These are phyloP conservation scores for Gymnocephalus cernua DNA, from an alignment of 2,113 vertebrate genomes.

Conservation along the genomic window DNA sequence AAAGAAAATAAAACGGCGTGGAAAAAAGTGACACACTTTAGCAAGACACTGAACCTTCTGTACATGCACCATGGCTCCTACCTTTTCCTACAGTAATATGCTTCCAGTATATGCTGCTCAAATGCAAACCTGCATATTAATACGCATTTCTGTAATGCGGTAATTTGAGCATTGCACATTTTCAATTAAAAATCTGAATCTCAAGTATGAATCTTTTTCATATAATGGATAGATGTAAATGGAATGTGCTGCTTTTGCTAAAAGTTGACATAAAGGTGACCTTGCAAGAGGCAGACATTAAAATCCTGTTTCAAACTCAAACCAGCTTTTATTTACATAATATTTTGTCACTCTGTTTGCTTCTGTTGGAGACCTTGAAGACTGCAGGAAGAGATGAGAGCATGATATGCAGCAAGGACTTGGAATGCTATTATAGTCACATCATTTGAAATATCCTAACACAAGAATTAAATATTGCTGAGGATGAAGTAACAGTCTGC, in stretches of 20 bases:
- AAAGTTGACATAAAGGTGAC: background rate
- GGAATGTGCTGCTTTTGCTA: background rate
- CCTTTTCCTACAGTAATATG: background rate
- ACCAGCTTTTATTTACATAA: background rate
- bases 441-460: slow-evolving; percentile 24
- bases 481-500: slow-evolving; percentile 27
- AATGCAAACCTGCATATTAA: background rate
- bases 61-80: background rate
- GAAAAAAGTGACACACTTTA: background rate
- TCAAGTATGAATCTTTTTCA: background rate
- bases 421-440: background rate
- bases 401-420: slow-evolving; percentile 2
- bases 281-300: background rate
- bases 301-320: background rate
- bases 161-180: background rate
- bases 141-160: background rate
- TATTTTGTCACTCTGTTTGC: slow-evolving; percentile 3
- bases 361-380: slow-evolving; percentile 23
- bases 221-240: background rate
- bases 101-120: background rate
- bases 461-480: slow-evolving; percentile 33
- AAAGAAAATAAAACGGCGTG: background rate
- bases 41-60: background rate
- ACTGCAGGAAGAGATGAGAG: background rate
- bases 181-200: background rate